phyloP scores from a whole-genome alignment of 2,113 vertebrate species.

The Perca schrenkii region DNA sequence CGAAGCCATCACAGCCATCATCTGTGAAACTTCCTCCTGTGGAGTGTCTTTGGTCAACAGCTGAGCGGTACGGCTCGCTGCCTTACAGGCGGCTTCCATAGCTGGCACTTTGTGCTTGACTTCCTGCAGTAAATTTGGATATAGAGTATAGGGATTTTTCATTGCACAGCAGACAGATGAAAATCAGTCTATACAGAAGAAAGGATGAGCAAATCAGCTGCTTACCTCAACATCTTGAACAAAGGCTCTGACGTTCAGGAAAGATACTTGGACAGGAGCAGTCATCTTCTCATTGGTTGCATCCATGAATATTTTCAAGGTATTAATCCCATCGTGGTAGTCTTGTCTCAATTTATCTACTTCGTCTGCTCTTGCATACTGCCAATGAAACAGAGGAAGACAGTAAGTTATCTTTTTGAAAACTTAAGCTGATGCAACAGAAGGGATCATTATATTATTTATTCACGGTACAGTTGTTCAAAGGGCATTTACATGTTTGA shows the following conservation, averaged over 20 bases:
- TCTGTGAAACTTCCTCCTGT: conserved; percentile 90
- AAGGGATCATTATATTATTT: neutral
- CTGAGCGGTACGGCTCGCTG: conserved; percentile 88
- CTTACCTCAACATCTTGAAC: conserved; percentile 93
- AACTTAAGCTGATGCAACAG: neutral
- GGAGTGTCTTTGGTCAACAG: conserved; percentile 93
- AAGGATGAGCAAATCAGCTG: neutral
- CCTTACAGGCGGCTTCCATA: conserved; percentile 94
- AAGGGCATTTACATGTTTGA: conserved; percentile 90
- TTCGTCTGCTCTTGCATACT: conserved; percentile 96
- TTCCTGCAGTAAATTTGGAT: conserved; percentile 81
- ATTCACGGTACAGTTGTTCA: neutral
- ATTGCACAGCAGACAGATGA: neutral
- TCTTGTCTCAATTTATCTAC: conserved; percentile 93
- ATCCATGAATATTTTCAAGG: conserved; percentile 90
- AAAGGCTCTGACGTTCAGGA: conserved; percentile 91
- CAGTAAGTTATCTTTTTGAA: neutral
- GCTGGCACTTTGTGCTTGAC: conserved; percentile 92
- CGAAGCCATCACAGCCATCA: conserved; percentile 86
- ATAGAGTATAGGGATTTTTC: neutral
- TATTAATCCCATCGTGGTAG: conserved; percentile 87
- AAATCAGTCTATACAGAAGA: neutral
- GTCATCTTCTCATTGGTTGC: conserved; percentile 89
- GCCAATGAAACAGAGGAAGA: conserved; percentile 33
- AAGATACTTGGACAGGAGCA: conserved; percentile 89